Evolutionary conservation across 2,888 invertebrate genomes (phyloP).

Genomic region (Argyresthia goedartella): DNA sequence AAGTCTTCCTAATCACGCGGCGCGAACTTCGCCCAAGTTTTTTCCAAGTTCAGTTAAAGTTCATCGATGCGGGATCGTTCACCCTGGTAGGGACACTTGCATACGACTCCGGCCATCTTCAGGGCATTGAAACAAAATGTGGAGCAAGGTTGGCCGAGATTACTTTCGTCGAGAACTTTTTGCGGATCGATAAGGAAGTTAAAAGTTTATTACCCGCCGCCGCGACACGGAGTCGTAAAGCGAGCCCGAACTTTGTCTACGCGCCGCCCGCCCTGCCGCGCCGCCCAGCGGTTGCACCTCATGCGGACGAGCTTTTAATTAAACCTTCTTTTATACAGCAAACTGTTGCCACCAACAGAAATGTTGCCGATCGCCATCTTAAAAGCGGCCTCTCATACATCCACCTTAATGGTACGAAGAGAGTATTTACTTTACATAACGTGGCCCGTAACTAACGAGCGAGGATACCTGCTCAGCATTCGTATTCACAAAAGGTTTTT

Average conservation of each 20-base stretch:
- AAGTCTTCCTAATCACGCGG: slow-evolving; percentile 70
- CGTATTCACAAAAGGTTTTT: slow-evolving; percentile 68
- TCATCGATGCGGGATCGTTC: slow-evolving; percentile 68
- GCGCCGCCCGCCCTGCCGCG: background rate
- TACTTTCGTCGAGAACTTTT: slow-evolving; percentile 64
- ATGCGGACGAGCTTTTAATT: background rate
- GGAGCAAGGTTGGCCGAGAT: slow-evolving; percentile 66
- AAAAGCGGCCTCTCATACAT: background rate
- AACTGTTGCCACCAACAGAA: too few relatives aligned
- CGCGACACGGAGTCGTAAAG: slow-evolving; percentile 22
- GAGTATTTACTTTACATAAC: slow-evolving; percentile 65
- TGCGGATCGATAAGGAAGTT: slow-evolving; percentile 61
- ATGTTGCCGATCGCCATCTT: too few relatives aligned
- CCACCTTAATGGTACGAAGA: slow-evolving; percentile 1
- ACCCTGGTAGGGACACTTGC: slow-evolving; percentile 68
- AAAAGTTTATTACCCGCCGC: slow-evolving; percentile 56
- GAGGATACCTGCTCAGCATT: slow-evolving; percentile 65
- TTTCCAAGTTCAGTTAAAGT: slow-evolving; percentile 67
- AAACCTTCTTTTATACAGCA: background rate
- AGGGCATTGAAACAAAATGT: slow-evolving; percentile 64
- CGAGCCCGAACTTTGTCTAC: slow-evolving; percentile 3
- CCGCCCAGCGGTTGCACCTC: background rate
- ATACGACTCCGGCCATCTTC: slow-evolving; percentile 47
- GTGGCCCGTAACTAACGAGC: slow-evolving; percentile 62
- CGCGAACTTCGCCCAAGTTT: slow-evolving; percentile 61